Evolutionary conservation across 2,888 invertebrate species (phyloP), one percentile per base, ranked within the genome.

Genomic region (Amphiduros pacificus): DNA sequence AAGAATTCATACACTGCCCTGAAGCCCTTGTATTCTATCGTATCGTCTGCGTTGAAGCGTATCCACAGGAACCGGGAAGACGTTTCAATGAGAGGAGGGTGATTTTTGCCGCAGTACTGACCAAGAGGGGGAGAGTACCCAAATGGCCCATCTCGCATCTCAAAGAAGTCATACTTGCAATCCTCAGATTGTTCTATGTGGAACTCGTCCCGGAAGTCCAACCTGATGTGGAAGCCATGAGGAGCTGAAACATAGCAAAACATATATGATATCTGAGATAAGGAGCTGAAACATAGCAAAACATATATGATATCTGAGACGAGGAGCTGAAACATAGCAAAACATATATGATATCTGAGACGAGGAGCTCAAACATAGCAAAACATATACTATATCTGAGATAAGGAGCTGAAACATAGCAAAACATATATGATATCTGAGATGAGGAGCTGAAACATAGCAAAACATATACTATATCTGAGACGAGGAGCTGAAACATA

Each of bases 191-290:
- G 83, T 52, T 69, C 69, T 69, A 93, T 85, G 69, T 88, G 85
- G 83, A 93, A 93, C 72, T 87, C 86, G 79, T 92, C 91, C 64
- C 91, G 87, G 84, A 92, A 92, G 82, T 92, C 91, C 74, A 93
- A 84, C 67, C 88, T 87, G 70, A 93, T 86, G 67, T 71, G 69
- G 65, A 81, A 77, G 4, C 80, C 80, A n/a, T 70, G 69, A 0
- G 83, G 83, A n/a, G 84, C 84, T 84, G 65, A 11, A 58, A 61
- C 17, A 14, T 26, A 22, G 20, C 9, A 48, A 22, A 48, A 20
- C 11, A n/a, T n/a, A n/a, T n/a, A n/a, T n/a, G n/a, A n/a, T n/a
- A n/a, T 44, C n/a, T 11, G n/a, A 44, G 22, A 44, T 44, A 44
- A n/a, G 5, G 36, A 44, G 9, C 6, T 20, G 44, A 44, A 17